These are phyloP conservation scores for Hipposideros larvatus DNA, from an alignment of 2,797 vertebrate species.

Conservation along the genomic window DNA sequence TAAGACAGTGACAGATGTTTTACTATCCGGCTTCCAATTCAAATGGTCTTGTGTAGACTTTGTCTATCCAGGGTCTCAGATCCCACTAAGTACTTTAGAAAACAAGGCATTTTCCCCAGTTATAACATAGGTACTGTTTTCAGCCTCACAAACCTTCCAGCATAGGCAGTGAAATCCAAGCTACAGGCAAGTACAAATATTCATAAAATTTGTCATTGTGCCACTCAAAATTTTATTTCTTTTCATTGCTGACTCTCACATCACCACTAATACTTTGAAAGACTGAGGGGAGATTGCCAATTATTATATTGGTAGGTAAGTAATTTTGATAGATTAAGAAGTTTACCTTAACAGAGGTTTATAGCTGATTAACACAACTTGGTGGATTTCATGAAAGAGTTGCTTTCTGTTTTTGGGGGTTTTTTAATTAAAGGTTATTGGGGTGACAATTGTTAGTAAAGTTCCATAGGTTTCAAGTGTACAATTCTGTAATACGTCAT, in stretches of 20 bases:
- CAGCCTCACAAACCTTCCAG: background rate
- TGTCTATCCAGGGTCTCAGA: background rate
- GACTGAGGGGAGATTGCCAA: background rate
- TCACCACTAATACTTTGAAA: background rate
- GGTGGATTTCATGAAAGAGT: background rate
- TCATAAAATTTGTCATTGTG: background rate
- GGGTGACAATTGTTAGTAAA: too few species aligned
- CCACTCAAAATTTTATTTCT: background rate
- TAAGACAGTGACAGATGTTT: background rate
- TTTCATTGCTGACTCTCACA: background rate
- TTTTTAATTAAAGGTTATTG: too few species aligned
- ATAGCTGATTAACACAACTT: background rate
- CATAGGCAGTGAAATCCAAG: background rate
- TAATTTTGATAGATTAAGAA: background rate
- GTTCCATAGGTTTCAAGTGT: too few species aligned
- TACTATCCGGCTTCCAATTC: background rate
- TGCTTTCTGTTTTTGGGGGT: background rate
- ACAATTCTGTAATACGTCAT: too few species aligned
- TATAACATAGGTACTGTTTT: background rate
- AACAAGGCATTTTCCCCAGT: background rate
- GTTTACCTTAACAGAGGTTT: background rate
- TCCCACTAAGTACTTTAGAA: background rate
- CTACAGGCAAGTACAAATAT: background rate
- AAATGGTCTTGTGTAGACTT: background rate
- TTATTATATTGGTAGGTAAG: background rate